phyloP scores from a whole-genome alignment of 2,888 invertebrate species.

The Cremastinae sp. region DNA sequence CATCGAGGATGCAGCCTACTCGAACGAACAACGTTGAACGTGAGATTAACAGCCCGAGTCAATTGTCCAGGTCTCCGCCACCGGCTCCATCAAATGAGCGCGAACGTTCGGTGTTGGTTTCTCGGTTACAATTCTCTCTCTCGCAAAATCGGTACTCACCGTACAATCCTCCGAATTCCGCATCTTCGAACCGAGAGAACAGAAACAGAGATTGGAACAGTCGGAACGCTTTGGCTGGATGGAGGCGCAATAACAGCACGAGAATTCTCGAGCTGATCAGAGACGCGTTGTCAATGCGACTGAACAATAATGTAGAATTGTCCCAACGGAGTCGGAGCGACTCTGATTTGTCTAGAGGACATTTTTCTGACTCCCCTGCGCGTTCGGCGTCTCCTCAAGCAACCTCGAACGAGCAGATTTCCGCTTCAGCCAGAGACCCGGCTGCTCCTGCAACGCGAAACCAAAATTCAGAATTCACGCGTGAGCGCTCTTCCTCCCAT shows the following conservation, averaged over 20 bases:
- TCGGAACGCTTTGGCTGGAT: too few species aligned
- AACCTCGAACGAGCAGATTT: constrained; percentile 10
- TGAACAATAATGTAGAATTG: constrained; percentile 6
- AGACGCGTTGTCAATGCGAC: constrained; percentile 2
- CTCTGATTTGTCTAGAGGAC: constrained; percentile 5
- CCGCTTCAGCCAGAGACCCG: constrained; percentile 18
- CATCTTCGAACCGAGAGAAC: constrained; percentile 45
- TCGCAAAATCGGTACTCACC: constrained; percentile 67
- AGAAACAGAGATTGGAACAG: constrained; percentile 19
- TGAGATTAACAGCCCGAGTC: constrained; percentile 52
- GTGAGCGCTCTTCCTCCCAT: not conserved
- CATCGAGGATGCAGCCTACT: constrained; percentile 66
- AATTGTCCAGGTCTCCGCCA: constrained; percentile 23
- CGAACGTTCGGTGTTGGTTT: constrained; percentile 6
- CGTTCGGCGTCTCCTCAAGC: constrained; percentile 13
- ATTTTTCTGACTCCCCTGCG: constrained; percentile 6
- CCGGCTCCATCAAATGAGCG: not conserved
- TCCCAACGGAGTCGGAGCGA: constrained; percentile 23
- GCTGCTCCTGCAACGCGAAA: constrained; percentile 20
- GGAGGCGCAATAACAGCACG: constrained; percentile 27
- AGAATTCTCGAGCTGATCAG: constrained; percentile 22
- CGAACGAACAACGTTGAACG: constrained; percentile 66
- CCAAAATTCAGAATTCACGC: constrained; percentile 11
- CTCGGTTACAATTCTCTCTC: constrained; percentile 45
- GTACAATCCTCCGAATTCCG: constrained; percentile 63